These are phyloP conservation scores for Seira sanloemensis DNA, from an alignment of 2,888 invertebrate genomes.

Conservation along the genomic window DNA sequence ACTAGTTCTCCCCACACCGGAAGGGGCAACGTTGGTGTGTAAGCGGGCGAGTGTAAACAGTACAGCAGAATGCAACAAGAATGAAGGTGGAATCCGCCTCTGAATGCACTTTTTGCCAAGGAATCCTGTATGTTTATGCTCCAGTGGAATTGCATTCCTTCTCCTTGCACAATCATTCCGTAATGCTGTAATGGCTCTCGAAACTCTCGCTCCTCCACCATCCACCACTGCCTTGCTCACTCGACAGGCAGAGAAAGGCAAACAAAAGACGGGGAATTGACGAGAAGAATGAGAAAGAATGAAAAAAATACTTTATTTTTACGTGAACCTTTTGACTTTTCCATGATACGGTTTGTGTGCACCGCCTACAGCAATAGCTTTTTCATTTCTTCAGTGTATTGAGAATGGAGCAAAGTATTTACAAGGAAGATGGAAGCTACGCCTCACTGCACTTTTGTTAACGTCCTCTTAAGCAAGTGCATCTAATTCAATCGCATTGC, in stretches of 20 bases:
- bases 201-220: neutral
- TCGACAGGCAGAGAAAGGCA: constrained; percentile 20
- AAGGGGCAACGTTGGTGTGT: neutral
- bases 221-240: neutral
- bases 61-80: neutral
- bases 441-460: neutral
- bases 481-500: neutral
- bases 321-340: constrained; percentile 5
- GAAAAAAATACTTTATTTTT: neutral
- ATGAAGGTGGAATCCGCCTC: neutral
- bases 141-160: neutral
- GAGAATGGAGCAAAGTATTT: no score
- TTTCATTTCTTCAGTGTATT: constrained; percentile 18
- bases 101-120: neutral
- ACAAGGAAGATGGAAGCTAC: neutral
- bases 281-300: neutral
- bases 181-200: neutral
- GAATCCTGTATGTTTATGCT: constrained; percentile 1
- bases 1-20: constrained; percentile 4
- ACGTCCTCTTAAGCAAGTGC: neutral
- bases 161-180: neutral
- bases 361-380: constrained; percentile 10
- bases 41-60: neutral
- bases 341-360: neutral
- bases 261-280: constrained; percentile 2